Conservation (phyloP, 2,888 invertebrate species). For the Caenorhabditis japonica region DNA sequence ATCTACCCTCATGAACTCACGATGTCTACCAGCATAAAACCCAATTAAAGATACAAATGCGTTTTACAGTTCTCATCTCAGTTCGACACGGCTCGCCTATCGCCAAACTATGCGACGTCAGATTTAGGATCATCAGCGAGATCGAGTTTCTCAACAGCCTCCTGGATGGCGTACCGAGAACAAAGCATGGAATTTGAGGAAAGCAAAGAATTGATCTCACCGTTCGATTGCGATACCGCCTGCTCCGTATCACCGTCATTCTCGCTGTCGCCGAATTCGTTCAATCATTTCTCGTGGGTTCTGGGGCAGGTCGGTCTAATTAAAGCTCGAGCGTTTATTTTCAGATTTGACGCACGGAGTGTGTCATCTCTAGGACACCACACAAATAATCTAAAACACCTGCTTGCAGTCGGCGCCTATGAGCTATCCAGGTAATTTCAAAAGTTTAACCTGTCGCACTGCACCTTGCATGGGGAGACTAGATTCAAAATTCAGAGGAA, state of each 20-base stretch:
- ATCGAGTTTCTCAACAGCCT: conserved; percentile 64
- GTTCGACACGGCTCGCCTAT: conserved; percentile 54
- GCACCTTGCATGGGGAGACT: too few species aligned
- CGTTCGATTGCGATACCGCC: conserved; percentile 48
- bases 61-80: conserved; percentile 44
- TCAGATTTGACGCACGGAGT: conserved; percentile 42
- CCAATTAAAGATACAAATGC: too few species aligned
- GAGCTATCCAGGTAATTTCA: conserved; percentile 32
- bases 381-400: conserved; percentile 36
- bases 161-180: conserved; percentile 73
- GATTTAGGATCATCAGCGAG: conserved; percentile 75
- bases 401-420: conserved; percentile 31
- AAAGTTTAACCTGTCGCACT: too few species aligned
- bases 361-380: conserved; percentile 44
- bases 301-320: too few species aligned
- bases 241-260: conserved; percentile 41
- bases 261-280: conserved; percentile 44
- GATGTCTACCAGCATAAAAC: too few species aligned
- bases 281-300: conserved; percentile 47
- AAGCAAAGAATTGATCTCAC: conserved; percentile 45
- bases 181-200: conserved; percentile 46
- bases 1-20: too few species aligned
- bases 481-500: too few species aligned
- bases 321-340: too few species aligned
- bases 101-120: conserved; percentile 75